Evolutionary conservation across 2,113 vertebrate species (phyloP).

Genomic region (Caloenas nicobarica): DNA sequence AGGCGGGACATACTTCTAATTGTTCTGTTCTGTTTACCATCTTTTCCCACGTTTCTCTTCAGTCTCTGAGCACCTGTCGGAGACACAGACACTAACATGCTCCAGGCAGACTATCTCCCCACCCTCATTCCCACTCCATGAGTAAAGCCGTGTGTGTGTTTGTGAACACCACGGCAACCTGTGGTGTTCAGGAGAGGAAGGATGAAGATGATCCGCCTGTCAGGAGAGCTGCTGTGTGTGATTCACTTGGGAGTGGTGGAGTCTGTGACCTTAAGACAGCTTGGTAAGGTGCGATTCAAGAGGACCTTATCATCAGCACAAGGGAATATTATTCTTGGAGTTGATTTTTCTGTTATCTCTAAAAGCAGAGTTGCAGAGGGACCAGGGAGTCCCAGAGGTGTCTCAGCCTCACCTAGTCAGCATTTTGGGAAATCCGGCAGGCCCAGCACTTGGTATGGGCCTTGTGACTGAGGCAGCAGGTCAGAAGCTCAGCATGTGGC

Average conservation of each 20-base stretch:
- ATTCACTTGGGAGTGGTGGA: background rate
- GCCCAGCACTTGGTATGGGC: background rate
- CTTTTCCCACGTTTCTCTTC: background rate
- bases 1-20: background rate
- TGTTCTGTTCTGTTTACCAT: background rate
- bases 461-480: background rate
- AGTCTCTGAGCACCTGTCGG: background rate
- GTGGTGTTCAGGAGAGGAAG: accelerated
- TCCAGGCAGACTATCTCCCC: background rate
- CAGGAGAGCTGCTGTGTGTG: background rate
- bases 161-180: background rate
- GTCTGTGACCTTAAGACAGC: background rate
- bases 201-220: background rate
- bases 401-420: background rate
- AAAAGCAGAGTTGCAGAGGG: background rate
- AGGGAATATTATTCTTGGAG: background rate
- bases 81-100: background rate
- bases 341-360: background rate
- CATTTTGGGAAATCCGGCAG: background rate
- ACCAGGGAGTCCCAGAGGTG: background rate
- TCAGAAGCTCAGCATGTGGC: background rate
- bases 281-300: background rate
- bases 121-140: background rate
- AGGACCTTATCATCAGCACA: background rate
- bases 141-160: background rate